Evolutionary conservation across 2,113 vertebrate genomes (phyloP).

Genomic region (Cavia aperea): DNA sequence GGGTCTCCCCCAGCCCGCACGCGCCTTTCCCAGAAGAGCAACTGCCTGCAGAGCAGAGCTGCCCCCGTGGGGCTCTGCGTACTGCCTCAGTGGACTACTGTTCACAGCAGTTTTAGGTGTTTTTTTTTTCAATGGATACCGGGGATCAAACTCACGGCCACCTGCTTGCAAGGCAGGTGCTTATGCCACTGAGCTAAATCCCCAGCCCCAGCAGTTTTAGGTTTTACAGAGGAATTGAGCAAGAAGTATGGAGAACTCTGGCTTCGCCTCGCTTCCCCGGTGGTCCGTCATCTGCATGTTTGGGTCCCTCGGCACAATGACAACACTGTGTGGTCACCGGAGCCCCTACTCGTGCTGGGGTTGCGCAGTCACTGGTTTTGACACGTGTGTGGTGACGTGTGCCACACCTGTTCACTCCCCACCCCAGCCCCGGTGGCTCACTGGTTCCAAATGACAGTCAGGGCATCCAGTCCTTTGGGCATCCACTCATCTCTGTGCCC

Average conservation of each 20-base stretch:
- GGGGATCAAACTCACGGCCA: too few relatives aligned
- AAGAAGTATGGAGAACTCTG: background rate
- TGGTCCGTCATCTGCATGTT: accelerated
- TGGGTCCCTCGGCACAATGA: accelerated
- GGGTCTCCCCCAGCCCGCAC: too few relatives aligned
- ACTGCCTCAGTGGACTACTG: background rate
- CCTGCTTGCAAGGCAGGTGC: too few relatives aligned
- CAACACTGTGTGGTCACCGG: background rate
- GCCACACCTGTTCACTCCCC: background rate
- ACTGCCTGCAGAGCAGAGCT: background rate
- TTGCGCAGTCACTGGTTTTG: background rate
- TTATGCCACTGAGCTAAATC: too few relatives aligned
- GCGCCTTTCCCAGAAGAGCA: background rate
- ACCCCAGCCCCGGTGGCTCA: background rate
- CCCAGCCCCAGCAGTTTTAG: background rate
- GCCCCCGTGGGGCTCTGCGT: background rate
- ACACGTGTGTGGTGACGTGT: background rate
- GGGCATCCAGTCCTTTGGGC: background rate
- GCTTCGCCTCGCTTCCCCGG: too few relatives aligned
- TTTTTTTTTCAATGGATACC: too few relatives aligned
- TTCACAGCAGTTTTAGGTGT: background rate
- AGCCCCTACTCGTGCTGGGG: too few relatives aligned
- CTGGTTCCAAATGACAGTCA: background rate
- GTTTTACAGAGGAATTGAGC: background rate
- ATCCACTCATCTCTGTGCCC: background rate